These are phyloP conservation scores for Onychostruthus taczanowskii DNA, from an alignment of 2,113 vertebrate genomes.

Conservation along the genomic window DNA sequence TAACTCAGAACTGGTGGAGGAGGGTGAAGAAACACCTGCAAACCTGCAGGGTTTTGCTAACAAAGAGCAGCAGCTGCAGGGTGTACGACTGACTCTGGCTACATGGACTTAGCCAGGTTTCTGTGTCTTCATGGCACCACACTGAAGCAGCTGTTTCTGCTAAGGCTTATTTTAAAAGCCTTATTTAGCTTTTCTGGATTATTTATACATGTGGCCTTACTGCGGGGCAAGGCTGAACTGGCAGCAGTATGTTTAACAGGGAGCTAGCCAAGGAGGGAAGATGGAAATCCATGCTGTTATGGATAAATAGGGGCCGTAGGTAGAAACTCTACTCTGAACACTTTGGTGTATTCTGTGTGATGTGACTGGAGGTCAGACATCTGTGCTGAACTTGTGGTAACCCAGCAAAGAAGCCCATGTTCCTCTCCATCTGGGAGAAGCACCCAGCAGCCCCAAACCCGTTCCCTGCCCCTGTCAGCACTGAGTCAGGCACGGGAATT, in stretches of 20 bases:
- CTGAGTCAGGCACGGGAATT: background rate
- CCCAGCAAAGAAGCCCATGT: accelerated
- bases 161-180: background rate
- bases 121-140: background rate
- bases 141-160: background rate
- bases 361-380: background rate
- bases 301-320: background rate
- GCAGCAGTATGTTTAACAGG: background rate
- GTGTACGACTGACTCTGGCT: background rate
- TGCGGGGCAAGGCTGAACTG: background rate
- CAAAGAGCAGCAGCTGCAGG: background rate
- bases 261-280: background rate
- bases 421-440: background rate
- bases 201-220: background rate
- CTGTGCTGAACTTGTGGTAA: background rate
- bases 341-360: background rate
- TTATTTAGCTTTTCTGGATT: background rate
- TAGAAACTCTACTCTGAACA: background rate
- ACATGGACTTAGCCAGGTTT: accelerated
- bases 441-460: background rate
- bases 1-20: background rate
- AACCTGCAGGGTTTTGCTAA: background rate
- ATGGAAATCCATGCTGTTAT: background rate
- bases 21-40: background rate
- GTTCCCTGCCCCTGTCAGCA: accelerated